These are phyloP conservation scores for Lycocerus yunnanus DNA, from an alignment of 2,888 invertebrate genomes.

Conservation along the genomic window DNA sequence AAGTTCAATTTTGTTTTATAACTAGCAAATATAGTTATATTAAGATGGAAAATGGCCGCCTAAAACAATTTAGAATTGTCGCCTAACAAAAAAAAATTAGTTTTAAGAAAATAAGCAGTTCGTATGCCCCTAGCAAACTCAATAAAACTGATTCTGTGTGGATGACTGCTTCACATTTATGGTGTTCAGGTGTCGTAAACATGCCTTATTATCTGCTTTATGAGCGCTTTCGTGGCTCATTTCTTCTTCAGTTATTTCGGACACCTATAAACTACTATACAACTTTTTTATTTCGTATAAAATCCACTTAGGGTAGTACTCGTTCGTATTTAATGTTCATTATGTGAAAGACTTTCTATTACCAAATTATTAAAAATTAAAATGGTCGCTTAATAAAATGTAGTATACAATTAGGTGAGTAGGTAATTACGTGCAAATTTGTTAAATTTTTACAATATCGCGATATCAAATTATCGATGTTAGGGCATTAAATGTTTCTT, in stretches of 20 bases:
- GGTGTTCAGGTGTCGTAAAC: conserved; percentile 53
- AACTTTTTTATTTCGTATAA: conserved; percentile 42
- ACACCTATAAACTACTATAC: conserved; percentile 44
- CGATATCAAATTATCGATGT: background rate
- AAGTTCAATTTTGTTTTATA: conserved; percentile 11
- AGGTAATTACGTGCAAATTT: background rate
- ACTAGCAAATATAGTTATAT: background rate
- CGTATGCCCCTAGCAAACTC: conserved; percentile 26
- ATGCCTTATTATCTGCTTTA: conserved; percentile 54
- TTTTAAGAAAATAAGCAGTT: conserved; percentile 11
- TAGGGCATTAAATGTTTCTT: background rate
- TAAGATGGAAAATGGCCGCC: background rate
- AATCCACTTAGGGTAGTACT: conserved; percentile 33
- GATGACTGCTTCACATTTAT: conserved; percentile 49
- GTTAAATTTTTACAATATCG: background rate
- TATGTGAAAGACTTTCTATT: background rate
- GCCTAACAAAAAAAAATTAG: conserved; percentile 4
- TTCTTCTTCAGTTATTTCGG: conserved; percentile 47
- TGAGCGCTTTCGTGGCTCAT: conserved; percentile 46
- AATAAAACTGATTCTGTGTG: conserved; percentile 41
- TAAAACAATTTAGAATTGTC: background rate
- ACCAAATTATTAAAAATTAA: background rate
- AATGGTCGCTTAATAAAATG: background rate
- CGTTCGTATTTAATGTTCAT: conserved; percentile 13
- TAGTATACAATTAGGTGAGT: background rate